Percentiles rank a stretch among this genome's conserved stretches.
Evolutionary conservation across 2,113 vertebrate genomes (phyloP).

Genomic region (Trematomus loennbergii): DNA sequence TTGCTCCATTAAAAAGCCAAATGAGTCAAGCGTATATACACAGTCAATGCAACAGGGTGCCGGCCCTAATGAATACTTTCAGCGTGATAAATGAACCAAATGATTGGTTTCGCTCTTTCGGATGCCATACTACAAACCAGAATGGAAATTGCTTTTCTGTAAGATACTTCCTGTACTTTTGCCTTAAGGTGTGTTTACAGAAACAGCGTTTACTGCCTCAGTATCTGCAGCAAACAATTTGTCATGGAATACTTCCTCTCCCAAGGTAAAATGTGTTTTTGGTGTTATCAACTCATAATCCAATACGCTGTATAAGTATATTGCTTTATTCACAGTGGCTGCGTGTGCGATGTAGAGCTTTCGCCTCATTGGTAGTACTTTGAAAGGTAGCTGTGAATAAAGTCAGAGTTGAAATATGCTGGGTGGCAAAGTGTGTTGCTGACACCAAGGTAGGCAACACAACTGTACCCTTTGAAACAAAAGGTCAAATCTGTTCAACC

Average conservation of each 20-base stretch:
- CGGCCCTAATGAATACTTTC: slow-evolving; percentile 57
- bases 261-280: slow-evolving; percentile 6
- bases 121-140: slow-evolving; percentile 21
- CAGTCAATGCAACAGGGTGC: slow-evolving; percentile 43
- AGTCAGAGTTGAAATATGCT: slow-evolving; percentile 27
- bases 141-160: slow-evolving; percentile 23
- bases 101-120: slow-evolving; percentile 34
- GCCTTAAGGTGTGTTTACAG: neutral
- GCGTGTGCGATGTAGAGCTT: neutral
- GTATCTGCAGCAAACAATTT: neutral
- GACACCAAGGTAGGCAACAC: slow-evolving; percentile 6
- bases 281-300: neutral
- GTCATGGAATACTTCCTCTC: neutral
- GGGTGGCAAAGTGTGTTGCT: slow-evolving; percentile 17
- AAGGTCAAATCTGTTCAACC: neutral
- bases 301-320: neutral
- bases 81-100: slow-evolving; percentile 55
- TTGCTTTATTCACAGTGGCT: neutral
- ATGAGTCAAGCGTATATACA: slow-evolving; percentile 51
- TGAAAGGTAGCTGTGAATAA: slow-evolving; percentile 38
- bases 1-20: slow-evolving; percentile 23
- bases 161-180: slow-evolving; percentile 6
- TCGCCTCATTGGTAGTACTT: neutral
- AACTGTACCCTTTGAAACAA: neutral
- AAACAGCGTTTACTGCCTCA: slow-evolving; percentile 13